A percentile compares a stretch with the other conserved stretches of the same genome.
These are phyloP conservation scores for Notodonta dromedarius DNA, from an alignment of 2,888 invertebrate species.

Conservation along the genomic window DNA sequence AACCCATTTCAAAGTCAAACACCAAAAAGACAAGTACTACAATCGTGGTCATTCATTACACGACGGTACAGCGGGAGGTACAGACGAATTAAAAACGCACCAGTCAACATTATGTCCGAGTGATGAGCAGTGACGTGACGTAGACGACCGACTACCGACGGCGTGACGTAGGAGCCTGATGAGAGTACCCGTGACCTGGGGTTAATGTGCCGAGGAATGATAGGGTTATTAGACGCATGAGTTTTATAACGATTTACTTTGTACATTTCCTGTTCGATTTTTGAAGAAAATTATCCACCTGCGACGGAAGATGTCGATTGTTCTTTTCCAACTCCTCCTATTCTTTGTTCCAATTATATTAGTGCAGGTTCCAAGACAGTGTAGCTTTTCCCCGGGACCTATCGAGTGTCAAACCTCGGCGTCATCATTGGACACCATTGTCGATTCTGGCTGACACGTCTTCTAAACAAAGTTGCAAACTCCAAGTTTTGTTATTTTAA, in stretches of 20 bases:
- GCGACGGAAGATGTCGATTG: no score
- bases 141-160: conserved; percentile 67
- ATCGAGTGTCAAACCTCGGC: no score
- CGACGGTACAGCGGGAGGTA: conserved; percentile 44
- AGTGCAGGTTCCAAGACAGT: no score
- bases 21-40: conserved; percentile 12
- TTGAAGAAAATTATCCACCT: no score
- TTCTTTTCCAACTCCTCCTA: no score
- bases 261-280: no score
- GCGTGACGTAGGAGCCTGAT: conserved; percentile 44
- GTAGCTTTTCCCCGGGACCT: no score
- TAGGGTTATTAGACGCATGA: conserved; percentile 32
- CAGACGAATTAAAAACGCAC: conserved; percentile 64
- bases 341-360: no score
- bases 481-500: no score
- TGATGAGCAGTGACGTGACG: conserved; percentile 68
- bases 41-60: conserved; percentile 25
- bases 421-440: no score
- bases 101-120: conserved; percentile 72
- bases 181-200: conserved; percentile 48
- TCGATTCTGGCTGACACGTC: no score
- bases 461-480: no score
- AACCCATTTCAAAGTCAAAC: conserved; percentile 9
- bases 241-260: neutral
- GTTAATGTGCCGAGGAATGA: conserved; percentile 52